phyloP scores from a whole-genome alignment of 30 jellyfish, hydroid and myxozoan species.

The Haliclystus octoradiatus region DNA sequence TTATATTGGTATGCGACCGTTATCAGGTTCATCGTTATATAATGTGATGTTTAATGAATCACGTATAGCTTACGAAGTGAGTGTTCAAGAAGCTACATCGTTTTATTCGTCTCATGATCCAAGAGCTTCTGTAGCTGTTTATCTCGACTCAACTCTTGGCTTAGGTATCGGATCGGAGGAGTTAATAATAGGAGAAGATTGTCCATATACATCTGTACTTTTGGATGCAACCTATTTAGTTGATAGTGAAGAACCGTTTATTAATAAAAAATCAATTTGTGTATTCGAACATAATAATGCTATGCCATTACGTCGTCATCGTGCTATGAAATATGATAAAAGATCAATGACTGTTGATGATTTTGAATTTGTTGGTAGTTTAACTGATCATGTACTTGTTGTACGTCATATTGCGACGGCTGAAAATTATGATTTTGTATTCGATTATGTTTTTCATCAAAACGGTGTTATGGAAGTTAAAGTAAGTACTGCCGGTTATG shows the following conservation, averaged over 20 bases:
- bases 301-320: slow-evolving; percentile 66
- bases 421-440: slow-evolving; percentile 43
- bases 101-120: slow-evolving; percentile 73
- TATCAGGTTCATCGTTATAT: slow-evolving; percentile 69
- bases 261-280: slow-evolving; percentile 39
- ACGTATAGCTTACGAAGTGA: slow-evolving; percentile 54
- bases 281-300: slow-evolving; percentile 47
- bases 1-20: slow-evolving; percentile 42
- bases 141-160: slow-evolving; percentile 33
- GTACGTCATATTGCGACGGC: slow-evolving; percentile 46
- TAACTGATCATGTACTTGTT: slow-evolving; percentile 48
- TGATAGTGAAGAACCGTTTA: slow-evolving; percentile 26
- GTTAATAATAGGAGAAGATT: slow-evolving; percentile 49
- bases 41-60: slow-evolving; percentile 54
- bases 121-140: slow-evolving; percentile 39
- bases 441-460: slow-evolving; percentile 61
- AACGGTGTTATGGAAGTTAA: slow-evolving; percentile 67
- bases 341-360: background rate
- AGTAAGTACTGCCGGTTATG: slow-evolving; percentile 64
- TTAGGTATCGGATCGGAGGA: slow-evolving; percentile 28
- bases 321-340: background rate
- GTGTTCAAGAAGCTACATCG: slow-evolving; percentile 74
- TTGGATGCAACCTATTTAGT: slow-evolving; percentile 22
- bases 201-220: slow-evolving; percentile 61
- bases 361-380: slow-evolving; percentile 42